Evolutionary conservation across 2,797 vertebrate species (phyloP).

Genomic region (Amazona finschi): DNA sequence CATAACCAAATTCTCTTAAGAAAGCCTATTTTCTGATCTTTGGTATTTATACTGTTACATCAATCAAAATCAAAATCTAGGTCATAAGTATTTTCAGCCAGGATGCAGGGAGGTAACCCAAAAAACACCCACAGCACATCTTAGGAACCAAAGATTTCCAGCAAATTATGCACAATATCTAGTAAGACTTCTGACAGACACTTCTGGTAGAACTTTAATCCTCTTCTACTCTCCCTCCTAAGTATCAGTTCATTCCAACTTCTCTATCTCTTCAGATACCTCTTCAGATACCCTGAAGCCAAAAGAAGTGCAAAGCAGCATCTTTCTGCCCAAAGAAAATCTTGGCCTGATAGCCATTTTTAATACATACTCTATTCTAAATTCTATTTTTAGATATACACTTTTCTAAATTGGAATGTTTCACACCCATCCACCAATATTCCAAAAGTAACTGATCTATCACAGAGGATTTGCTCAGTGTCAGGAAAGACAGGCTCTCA

Average conservation of each 20-base stretch:
- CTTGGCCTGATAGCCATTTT: neutral
- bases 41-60: conserved; percentile 1
- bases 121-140: neutral
- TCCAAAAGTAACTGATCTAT: neutral
- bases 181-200: neutral
- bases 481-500: neutral
- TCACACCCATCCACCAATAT: neutral
- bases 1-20: conserved; percentile 42
- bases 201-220: neutral
- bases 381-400: neutral
- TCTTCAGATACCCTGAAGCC: neutral
- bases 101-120: neutral
- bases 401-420: neutral
- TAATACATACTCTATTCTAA: neutral
- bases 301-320: neutral
- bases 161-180: neutral
- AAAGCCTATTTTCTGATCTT: conserved; percentile 17
- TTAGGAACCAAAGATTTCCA: conserved; percentile 1
- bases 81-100: conserved; percentile 33
- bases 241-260: neutral
- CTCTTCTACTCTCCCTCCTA: neutral
- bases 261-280: neutral
- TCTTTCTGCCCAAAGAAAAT: neutral
- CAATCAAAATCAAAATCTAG: conserved; percentile 55
- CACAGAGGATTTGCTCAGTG: neutral